phyloP scores from a whole-genome alignment of 2,888 invertebrate species.

The Netelia virgata region DNA sequence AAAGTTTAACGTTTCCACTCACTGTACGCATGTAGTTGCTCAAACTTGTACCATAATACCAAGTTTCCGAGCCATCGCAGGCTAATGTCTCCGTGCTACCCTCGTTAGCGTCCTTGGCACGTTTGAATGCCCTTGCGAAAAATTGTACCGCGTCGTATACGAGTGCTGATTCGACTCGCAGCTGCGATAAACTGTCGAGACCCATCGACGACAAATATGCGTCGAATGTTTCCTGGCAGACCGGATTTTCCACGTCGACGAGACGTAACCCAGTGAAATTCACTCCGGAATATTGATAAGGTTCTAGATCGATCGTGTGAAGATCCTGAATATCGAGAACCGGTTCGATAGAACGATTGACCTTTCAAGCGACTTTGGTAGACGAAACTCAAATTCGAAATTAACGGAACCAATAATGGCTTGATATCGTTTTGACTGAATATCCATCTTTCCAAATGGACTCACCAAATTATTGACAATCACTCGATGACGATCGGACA shows the following conservation, averaged over 20 bases:
- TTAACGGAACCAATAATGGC: too few relatives aligned
- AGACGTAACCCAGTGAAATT: constrained; percentile 93
- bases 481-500: constrained; percentile 92
- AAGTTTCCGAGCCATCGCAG: constrained; percentile 88
- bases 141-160: constrained; percentile 94
- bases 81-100: constrained; percentile 86
- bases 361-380: neutral
- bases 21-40: constrained; percentile 94
- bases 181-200: constrained; percentile 70
- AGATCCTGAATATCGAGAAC: constrained; percentile 87
- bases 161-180: constrained; percentile 91
- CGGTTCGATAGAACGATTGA: neutral
- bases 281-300: constrained; percentile 92
- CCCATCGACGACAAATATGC: constrained; percentile 70
- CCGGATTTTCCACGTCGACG: constrained; percentile 87
- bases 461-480: constrained; percentile 90
- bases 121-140: constrained; percentile 91
- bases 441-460: constrained; percentile 14
- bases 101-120: constrained; percentile 86
- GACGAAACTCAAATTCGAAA: too few relatives aligned
- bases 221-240: constrained; percentile 85
- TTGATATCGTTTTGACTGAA: neutral
- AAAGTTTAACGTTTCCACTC: constrained; percentile 77
- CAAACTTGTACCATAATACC: constrained; percentile 93
- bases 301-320: constrained; percentile 92